Percentiles rank a stretch among this genome's conserved stretches.
phyloP scores from a whole-genome alignment of 2,888 invertebrate genomes.

The Meganola albula region DNA sequence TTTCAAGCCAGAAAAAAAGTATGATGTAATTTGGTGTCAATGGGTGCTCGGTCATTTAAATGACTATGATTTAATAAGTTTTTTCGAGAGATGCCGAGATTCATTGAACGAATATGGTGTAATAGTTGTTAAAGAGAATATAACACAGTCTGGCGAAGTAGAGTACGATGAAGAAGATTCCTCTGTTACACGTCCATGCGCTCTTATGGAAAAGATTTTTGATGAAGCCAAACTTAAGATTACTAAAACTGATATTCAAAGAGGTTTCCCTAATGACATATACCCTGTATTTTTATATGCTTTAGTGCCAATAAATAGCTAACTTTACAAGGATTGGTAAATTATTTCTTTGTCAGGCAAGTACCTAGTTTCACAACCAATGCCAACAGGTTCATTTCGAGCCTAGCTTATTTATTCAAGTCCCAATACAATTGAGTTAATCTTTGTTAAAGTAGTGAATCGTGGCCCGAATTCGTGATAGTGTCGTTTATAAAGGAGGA shows the following conservation, averaged over 20 bases:
- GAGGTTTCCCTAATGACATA: conserved; percentile 91
- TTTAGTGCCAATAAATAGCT: conserved; percentile 63
- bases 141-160: conserved; percentile 79
- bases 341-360: too few species aligned
- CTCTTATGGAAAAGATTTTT: conserved; percentile 80
- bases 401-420: conserved; percentile 28
- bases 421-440: conserved; percentile 39
- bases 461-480: conserved; percentile 65
- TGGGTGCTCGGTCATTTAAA: conserved; percentile 95
- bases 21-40: conserved; percentile 97
- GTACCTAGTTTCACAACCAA: conserved; percentile 11
- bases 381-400: conserved; percentile 22
- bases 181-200: conserved; percentile 89
- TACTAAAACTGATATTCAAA: conserved; percentile 82
- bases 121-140: conserved; percentile 81
- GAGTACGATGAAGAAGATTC: conserved; percentile 91
- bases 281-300: conserved; percentile 94
- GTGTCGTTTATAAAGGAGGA: conserved; percentile 57
- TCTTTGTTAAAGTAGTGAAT: conserved; percentile 54
- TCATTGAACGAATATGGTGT: conserved; percentile 45
- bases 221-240: conserved; percentile 83
- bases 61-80: conserved; percentile 88
- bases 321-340: too few species aligned
- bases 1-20: conserved; percentile 86
- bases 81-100: conserved; percentile 80